phyloP scores from a whole-genome alignment of 2,113 vertebrate species.

The Pachycephala philippinensis region DNA sequence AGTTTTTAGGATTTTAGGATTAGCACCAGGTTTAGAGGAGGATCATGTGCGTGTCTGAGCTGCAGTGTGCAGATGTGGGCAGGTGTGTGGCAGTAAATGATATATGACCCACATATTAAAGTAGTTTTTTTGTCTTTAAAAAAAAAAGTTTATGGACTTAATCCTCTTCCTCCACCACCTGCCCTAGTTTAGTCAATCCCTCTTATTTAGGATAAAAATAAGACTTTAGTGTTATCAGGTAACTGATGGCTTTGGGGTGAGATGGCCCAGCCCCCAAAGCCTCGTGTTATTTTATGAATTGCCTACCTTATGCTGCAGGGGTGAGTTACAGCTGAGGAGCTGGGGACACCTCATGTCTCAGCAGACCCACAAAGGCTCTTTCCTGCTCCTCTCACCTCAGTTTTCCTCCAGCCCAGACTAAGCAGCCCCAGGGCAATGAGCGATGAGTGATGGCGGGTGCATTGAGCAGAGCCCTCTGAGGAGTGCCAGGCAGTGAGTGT shows the following conservation, averaged over 20 bases:
- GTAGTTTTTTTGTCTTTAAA: not conserved
- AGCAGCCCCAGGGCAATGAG: not conserved
- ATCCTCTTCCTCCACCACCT: not conserved
- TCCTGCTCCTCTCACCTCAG: not conserved
- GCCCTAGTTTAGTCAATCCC: not conserved
- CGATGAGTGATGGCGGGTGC: fast-evolving
- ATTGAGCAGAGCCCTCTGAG: not conserved
- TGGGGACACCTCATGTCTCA: not conserved
- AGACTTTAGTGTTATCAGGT: not conserved
- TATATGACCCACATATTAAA: not conserved
- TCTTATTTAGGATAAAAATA: not conserved
- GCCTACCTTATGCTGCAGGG: not conserved
- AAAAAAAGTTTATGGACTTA: not conserved
- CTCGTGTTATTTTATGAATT: not conserved
- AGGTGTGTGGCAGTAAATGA: not conserved
- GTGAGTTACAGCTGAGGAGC: not conserved
- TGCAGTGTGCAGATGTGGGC: not conserved
- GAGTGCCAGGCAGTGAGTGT: fast-evolving
- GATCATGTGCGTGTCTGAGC: not conserved
- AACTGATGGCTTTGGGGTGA: not conserved
- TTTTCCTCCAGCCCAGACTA: not conserved
- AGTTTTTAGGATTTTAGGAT: conserved; percentile 37
- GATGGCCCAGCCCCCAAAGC: not conserved
- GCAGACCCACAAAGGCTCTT: not conserved
- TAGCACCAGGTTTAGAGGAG: conserved; percentile 4